phyloP scores from a whole-genome alignment of 37 sponge, comb jelly and placozoan genomes.

The Eunapius fragilis region DNA sequence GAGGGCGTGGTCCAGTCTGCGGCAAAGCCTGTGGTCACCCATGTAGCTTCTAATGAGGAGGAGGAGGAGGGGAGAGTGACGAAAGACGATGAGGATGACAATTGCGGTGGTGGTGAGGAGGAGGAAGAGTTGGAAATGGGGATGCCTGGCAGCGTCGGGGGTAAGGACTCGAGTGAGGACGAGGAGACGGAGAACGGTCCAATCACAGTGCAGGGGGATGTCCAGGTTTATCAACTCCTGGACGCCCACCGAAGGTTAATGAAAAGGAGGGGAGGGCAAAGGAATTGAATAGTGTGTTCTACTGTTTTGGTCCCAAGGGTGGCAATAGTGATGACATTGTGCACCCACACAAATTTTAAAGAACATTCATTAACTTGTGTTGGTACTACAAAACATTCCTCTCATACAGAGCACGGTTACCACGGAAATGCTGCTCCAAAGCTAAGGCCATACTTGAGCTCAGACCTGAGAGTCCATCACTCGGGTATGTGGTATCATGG shows the following conservation, averaged over 20 bases:
- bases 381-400: not conserved
- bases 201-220: not conserved
- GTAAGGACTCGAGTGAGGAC: not conserved
- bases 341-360: not conserved
- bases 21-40: not conserved
- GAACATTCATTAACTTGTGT: too few relatives aligned
- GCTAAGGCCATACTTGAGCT: not conserved
- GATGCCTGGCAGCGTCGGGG: not conserved
- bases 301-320: not conserved
- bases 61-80: not conserved
- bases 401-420: not conserved
- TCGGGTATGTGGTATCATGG: not conserved
- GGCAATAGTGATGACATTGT: not conserved
- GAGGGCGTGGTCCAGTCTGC: not conserved
- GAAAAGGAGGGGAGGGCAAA: too few relatives aligned
- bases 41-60: not conserved
- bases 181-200: not conserved
- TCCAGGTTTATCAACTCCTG: not conserved
- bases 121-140: not conserved
- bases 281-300: too few relatives aligned
- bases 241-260: not conserved
- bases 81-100: not conserved
- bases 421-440: not conserved
- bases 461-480: not conserved
- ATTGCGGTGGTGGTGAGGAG: not conserved